Base-by-base conservation (phyloP, 53 echinoderm and acorn worm species). In the Apostichopus leukothele region DNA sequence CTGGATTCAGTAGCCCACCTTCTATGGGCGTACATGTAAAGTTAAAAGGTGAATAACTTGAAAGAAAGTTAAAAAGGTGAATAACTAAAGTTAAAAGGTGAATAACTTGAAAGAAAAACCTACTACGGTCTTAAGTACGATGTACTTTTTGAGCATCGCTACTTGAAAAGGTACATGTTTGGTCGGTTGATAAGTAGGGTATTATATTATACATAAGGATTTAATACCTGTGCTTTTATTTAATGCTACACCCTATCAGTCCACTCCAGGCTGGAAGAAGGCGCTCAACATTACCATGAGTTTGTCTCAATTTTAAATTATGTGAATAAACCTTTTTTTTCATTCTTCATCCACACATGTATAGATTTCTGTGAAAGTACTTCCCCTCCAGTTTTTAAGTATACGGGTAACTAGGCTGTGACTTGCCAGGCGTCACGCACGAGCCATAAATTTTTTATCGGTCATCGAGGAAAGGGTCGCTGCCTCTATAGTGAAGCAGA, bases 381-480 rank as follows among this genome's bases (percentile, higher is more conserved):
- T 18, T 18, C 18, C 18, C 18, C 71, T 16, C n/a, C 6, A 71
- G 71, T 71, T 71, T 19, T 71, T 71, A 18, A 57, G 57, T 57
- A 39, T 11, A 71, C n/a, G 71, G 71, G 71, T n/a, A 16, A 18
- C 18, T 14, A 6, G 71, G 13, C 18, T n/a, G 71, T 18, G 20
- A 71, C n/a, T 71, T 71, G 59, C 23, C 81, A 52, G 59, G 59
- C 81, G 81, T 81, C 81, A 81, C 81, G 81, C 81, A 22, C 55
- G 59, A 54, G 20, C 81, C 19, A 81, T 81, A 81, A 81, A 81
- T 59, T 16, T 54, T 81, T 81, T 81, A 81, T 81, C 81, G 81
- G 81, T 81, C 81, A 81, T 81, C 13, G 81, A 21, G 53, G 53
- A 79, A 79, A 79, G 79, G 79, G 79, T 79, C 79, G 79, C 79